phyloP scores from a whole-genome alignment of 2,888 invertebrate genomes.

The Tinea trinotella region DNA sequence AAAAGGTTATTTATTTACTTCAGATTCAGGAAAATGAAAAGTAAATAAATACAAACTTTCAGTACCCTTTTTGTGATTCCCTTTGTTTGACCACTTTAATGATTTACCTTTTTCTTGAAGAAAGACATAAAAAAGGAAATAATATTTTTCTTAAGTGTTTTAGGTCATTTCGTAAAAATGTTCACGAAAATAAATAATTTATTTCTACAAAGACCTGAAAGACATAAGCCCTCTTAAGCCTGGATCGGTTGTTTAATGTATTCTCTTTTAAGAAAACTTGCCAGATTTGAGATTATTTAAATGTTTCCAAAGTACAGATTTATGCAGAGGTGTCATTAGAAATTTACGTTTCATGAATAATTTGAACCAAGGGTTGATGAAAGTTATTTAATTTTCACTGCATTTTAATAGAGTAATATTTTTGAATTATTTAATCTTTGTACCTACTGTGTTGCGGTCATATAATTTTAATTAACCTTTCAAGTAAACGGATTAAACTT shows the following conservation, averaged over 20 bases:
- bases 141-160: not conserved
- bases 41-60: not conserved
- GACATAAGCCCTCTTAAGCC: not conserved
- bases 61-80: not conserved
- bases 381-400: constrained; percentile 38
- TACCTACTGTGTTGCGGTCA: not conserved
- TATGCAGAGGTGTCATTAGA: constrained; percentile 31
- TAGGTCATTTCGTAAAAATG: not conserved
- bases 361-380: constrained; percentile 39
- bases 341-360: constrained; percentile 40
- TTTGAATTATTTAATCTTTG: constrained; percentile 22
- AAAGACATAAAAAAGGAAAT: not conserved
- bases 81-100: not conserved
- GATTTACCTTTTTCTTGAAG: not conserved
- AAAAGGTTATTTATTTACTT: not conserved
- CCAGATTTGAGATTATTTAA: constrained; percentile 28
- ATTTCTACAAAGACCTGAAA: not conserved
- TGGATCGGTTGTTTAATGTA: constrained; percentile 15
- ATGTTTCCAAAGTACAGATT: constrained; percentile 23
- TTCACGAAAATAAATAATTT: constrained; percentile 13
- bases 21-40: not conserved
- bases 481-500: constrained; percentile 13
- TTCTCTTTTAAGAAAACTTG: constrained; percentile 20
- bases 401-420: constrained; percentile 39
- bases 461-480: constrained; percentile 20